Conservation (phyloP, 1,140 invertebrate species). For the Drosophila micromelanica region DNA sequence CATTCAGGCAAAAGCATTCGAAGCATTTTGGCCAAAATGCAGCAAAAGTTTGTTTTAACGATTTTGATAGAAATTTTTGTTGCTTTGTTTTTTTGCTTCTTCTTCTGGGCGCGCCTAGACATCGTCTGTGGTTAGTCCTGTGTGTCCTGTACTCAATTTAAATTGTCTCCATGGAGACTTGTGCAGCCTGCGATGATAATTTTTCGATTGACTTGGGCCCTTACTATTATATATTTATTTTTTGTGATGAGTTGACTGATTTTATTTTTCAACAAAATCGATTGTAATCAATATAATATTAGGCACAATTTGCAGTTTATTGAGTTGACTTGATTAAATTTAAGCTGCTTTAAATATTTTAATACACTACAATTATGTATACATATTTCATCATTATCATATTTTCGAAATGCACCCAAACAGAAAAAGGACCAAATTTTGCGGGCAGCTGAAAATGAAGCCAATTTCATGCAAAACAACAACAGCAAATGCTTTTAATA, state of each 20-base stretch:
- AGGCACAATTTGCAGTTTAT: constrained; percentile 43
- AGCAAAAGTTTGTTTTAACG: constrained; percentile 62
- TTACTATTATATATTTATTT: constrained; percentile 6
- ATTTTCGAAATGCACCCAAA: constrained; percentile 35
- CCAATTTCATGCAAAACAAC: constrained; percentile 27
- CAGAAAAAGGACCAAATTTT: constrained; percentile 28
- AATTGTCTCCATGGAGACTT: constrained; percentile 72
- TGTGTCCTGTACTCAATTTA: constrained; percentile 48
- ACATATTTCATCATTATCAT: constrained; percentile 10
- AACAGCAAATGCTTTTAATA: constrained; percentile 28
- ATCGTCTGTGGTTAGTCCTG: constrained; percentile 38
- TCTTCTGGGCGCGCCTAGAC: constrained; percentile 39
- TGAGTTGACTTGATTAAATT: constrained; percentile 28
- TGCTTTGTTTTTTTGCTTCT: constrained; percentile 4
- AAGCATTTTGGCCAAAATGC: constrained; percentile 20
- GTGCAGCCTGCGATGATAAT: constrained; percentile 25
- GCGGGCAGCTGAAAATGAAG: constrained; percentile 2
- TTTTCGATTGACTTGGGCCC: constrained; percentile 1
- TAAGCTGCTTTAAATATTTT: constrained; percentile 11
- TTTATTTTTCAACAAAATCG: constrained; percentile 29
- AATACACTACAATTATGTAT: background rate
- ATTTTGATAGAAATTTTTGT: constrained; percentile 49
- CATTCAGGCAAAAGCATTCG: constrained; percentile 52
- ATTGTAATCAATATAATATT: constrained; percentile 57
- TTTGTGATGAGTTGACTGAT: constrained; percentile 27